Evolutionary conservation across 2,797 vertebrate species (phyloP), one percentile per base, ranked within the genome.

Genomic region (Coluber constrictor): DNA sequence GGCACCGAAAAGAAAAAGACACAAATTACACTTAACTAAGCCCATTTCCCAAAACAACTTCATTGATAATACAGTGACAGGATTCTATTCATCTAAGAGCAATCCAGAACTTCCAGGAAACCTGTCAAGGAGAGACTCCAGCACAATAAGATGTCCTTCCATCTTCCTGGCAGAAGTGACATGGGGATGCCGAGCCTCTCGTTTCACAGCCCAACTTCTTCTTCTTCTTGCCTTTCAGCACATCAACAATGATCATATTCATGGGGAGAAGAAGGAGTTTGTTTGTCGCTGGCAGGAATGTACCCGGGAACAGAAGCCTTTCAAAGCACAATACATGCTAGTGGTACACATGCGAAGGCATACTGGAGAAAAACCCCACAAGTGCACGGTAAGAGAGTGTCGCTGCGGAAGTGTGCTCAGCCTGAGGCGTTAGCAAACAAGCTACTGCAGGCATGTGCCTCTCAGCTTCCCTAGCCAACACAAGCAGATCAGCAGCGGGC

Each of bases 311-410:
- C 99, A 99, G 98, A 99, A 99, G 96, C 99, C 99, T 87, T 99
- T 99, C 97, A 99, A 99, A 97, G 99, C 99, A 0, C 99, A 99
- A 98, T 99, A 99, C 95, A 99, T 99, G 99, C 96, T 99, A 97
- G 99, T 99, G 95, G 99, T 99, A 93, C 99, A 99, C 97, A 99
- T 99, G 99, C 98, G 99, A 90, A 96, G 99, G 10, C 99, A 99
- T 98, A 99, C 99, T 0, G 99, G 99, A 60, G 99, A 99, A 97
- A 99, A 99, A 96, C 99, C 99, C 0, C 99, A 99, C 96, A 99
- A 99, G 96, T 99, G 99, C 98, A 99, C 99, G 91, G 99, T 99
- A 97, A 98, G 98, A 97, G 90, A 93, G 88, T 93, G 18, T 83
- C 23, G 1, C 79, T 83, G 79, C 10, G 37, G 79, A 83, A 47